Evolutionary conservation across 2,797 vertebrate species (phyloP).

Genomic region (Galagoides demidoff): DNA sequence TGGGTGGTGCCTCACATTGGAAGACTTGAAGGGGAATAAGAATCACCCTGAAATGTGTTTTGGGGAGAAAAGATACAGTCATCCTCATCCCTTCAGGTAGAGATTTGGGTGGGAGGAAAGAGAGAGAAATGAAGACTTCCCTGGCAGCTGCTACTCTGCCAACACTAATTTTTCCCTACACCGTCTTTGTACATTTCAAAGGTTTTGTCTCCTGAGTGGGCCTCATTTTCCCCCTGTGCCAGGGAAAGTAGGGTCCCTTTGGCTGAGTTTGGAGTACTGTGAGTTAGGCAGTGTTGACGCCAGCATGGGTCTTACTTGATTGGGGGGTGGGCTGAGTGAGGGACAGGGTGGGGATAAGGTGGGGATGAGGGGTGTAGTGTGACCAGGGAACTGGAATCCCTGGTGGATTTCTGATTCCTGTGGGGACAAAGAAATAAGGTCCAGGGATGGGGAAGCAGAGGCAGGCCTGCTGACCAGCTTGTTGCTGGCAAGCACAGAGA

Average conservation of each 20-base stretch:
- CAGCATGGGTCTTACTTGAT: not conserved
- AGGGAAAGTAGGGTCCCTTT: not conserved
- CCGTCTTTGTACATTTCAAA: conserved; percentile 84
- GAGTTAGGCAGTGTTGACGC: not conserved
- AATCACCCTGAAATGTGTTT: conserved; percentile 41
- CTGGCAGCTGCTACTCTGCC: conserved; percentile 15
- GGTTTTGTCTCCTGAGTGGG: conserved; percentile 63
- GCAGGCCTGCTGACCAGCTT: not conserved
- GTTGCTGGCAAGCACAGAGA: not conserved
- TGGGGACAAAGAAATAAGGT: not conserved
- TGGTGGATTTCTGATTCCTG: not conserved
- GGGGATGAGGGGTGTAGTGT: not conserved
- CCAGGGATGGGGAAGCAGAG: not conserved
- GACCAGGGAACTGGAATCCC: conserved; percentile 6
- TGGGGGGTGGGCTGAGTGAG: not conserved
- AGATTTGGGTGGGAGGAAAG: not conserved
- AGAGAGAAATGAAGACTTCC: conserved; percentile 23
- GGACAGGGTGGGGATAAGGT: not conserved
- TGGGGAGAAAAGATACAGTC: not conserved
- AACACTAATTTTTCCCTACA: conserved; percentile 65
- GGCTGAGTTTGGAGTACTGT: not conserved
- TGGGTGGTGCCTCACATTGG: conserved; percentile 42
- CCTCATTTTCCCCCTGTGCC: not conserved
- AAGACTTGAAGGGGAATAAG: conserved; percentile 58
- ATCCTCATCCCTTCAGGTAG: not conserved